phyloP scores from a whole-genome alignment of 2,797 vertebrate genomes.

The Chelonia mydas region DNA sequence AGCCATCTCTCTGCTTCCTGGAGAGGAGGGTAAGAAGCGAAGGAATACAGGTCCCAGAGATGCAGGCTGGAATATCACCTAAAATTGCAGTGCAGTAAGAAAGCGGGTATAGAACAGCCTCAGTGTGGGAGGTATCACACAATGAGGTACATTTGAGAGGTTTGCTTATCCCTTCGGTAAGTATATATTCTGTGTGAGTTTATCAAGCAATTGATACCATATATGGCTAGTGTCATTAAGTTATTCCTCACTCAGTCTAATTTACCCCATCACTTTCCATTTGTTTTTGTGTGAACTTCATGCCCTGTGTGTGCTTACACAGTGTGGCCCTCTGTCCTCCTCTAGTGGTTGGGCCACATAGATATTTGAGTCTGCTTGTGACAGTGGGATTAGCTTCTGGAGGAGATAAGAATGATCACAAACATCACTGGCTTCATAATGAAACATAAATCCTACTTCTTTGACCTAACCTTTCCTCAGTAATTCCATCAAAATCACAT shows the following conservation, averaged over 20 bases:
- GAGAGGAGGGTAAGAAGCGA: not conserved
- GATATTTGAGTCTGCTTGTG: not conserved
- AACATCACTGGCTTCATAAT: not conserved
- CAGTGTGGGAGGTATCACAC: not conserved
- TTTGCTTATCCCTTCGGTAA: not conserved
- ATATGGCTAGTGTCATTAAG: not conserved
- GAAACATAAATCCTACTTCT: slow-evolving; percentile 45
- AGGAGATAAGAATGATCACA: not conserved
- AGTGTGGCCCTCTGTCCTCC: too few relatives aligned
- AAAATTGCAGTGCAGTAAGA: not conserved
- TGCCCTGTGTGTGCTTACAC: too few relatives aligned
- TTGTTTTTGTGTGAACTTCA: not conserved
- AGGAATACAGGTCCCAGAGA: not conserved
- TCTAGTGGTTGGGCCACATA: not conserved
- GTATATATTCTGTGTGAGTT: not conserved
- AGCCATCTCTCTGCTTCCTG: not conserved
- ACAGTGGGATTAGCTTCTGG: not conserved
- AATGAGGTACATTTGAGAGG: not conserved
- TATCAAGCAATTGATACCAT: not conserved
- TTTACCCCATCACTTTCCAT: not conserved
- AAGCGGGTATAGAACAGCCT: not conserved
- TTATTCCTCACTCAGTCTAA: not conserved
- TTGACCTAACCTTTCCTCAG: slow-evolving; percentile 21
- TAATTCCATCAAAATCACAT: slow-evolving; percentile 20
- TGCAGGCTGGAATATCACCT: not conserved